Conservation (phyloP, 92 coral and sea anemone genomes). For the Bergia puertoricense region DNA sequence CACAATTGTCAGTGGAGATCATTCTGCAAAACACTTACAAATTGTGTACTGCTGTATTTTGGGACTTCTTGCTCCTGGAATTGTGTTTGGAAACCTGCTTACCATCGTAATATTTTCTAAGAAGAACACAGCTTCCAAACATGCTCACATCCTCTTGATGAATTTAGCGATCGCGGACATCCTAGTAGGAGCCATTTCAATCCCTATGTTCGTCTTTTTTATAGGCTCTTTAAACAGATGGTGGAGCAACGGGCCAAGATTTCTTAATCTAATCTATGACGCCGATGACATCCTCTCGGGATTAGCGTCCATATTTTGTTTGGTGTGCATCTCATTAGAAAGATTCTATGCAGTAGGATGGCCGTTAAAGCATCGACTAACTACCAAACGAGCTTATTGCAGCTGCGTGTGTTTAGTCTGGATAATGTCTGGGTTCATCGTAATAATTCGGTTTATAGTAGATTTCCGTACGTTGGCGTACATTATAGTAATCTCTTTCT, state of each 20-base stretch:
- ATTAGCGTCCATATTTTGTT: conserved; percentile 8
- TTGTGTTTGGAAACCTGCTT: neutral
- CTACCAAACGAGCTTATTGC: neutral
- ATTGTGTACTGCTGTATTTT: conserved; percentile 15
- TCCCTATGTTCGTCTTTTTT: conserved; percentile 12
- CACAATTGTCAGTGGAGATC: neutral
- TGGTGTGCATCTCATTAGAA: conserved; percentile 13
- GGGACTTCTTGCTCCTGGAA: neutral
- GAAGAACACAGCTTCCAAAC: neutral
- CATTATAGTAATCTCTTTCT: neutral
- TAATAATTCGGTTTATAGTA: neutral
- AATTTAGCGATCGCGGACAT: neutral
- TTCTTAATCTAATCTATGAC: neutral
- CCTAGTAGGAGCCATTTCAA: conserved; percentile 4
- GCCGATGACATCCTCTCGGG: conserved; percentile 6
- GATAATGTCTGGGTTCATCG: conserved; percentile 10
- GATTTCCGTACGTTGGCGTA: neutral
- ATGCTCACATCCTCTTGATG: conserved; percentile 13
- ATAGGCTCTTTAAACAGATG: neutral
- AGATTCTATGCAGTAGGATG: conserved; percentile 8
- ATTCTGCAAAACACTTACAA: neutral
- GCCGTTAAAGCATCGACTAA: neutral
- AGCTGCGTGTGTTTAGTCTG: neutral
- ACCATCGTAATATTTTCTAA: neutral
- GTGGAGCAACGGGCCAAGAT: neutral